These are phyloP conservation scores for Hepsetus odoe DNA, from an alignment of 2,113 vertebrate species.

Conservation along the genomic window DNA sequence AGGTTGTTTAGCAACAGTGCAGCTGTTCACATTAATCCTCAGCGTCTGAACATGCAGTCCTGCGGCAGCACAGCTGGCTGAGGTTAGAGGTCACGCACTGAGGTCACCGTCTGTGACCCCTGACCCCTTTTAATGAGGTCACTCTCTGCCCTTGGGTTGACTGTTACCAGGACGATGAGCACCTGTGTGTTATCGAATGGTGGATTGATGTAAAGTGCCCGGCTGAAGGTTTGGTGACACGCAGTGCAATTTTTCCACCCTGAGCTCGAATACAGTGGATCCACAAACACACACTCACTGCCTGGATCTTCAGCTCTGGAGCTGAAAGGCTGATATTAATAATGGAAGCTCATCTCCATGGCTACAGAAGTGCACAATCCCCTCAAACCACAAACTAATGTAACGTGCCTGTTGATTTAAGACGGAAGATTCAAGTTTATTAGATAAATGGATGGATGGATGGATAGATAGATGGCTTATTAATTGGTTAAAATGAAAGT, in stretches of 20 bases:
- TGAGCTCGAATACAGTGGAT: neutral
- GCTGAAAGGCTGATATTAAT: too few species aligned
- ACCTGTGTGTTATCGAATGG: conserved; percentile 3
- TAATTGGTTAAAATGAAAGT: too few species aligned
- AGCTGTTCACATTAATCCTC: neutral
- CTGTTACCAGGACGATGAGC: neutral
- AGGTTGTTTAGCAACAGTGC: neutral
- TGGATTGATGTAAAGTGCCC: neutral
- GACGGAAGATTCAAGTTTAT: too few species aligned
- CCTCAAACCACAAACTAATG: too few species aligned
- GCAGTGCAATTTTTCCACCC: too few species aligned
- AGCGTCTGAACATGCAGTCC: neutral
- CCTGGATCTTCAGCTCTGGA: too few species aligned
- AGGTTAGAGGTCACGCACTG: neutral
- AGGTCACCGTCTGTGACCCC: neutral
- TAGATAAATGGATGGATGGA: too few species aligned
- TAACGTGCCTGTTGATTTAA: too few species aligned
- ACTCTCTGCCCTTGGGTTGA: neutral
- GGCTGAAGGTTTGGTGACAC: neutral
- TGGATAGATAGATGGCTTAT: too few species aligned
- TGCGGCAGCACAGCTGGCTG: conserved; percentile 1
- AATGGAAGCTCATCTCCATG: too few species aligned
- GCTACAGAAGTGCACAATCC: too few species aligned
- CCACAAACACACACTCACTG: too few species aligned
- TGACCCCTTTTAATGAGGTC: conserved; percentile 19